phyloP scores from a whole-genome alignment of 35 echinoderm and acorn worm species.

The Strongylocentrotus purpuratus region DNA sequence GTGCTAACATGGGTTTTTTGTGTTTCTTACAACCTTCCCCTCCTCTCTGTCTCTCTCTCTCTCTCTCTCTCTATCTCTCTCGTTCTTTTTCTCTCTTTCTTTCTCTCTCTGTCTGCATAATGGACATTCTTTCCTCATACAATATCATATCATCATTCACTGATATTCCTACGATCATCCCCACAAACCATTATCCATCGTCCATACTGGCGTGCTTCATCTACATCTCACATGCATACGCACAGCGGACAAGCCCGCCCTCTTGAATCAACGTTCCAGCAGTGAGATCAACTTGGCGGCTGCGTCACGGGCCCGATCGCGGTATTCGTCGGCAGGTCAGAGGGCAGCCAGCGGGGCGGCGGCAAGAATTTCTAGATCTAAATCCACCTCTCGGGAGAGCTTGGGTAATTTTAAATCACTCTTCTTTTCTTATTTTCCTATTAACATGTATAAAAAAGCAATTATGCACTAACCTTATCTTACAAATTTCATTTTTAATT shows the following conservation, averaged over 20 bases:
- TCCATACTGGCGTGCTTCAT: background rate
- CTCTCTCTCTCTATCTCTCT: background rate
- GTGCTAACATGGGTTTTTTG: constrained; percentile 17
- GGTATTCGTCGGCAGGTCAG: constrained; percentile 67
- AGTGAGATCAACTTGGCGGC: constrained; percentile 97
- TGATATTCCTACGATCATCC: background rate
- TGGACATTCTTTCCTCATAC: background rate
- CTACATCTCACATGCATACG: constrained; percentile 22
- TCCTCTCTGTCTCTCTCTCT: background rate
- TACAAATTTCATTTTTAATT: background rate
- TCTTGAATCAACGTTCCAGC: constrained; percentile 89
- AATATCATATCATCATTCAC: background rate
- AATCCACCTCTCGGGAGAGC: constrained; percentile 96
- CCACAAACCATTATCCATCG: background rate
- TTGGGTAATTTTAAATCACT: constrained; percentile 76
- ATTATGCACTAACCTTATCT: background rate
- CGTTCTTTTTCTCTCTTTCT: too few species aligned
- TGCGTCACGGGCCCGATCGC: constrained; percentile 81
- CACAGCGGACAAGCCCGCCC: constrained; percentile 63
- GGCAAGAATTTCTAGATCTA: constrained; percentile 83
- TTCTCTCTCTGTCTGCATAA: background rate
- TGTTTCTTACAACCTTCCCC: background rate
- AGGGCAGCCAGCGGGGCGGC: constrained; percentile 65
- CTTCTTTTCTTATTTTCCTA: constrained; percentile 39
- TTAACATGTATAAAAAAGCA: background rate